Base-by-base conservation (phyloP, 2,888 invertebrate species). In the Piscicola geometra region DNA sequence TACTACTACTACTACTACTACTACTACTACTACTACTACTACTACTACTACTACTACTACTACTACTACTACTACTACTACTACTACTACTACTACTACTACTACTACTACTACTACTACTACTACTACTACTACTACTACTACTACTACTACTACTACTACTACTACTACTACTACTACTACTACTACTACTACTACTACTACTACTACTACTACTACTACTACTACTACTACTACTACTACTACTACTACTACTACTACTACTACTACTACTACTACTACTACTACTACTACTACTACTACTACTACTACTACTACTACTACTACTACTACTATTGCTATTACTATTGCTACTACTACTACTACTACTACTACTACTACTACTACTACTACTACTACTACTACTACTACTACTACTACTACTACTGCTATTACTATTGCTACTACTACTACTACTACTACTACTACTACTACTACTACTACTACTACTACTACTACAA, bases 11-110 rank as follows among this genome's bases (percentile, higher is more conserved):
- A 69, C 69, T 69, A 69, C 69, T 69, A 69, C 69, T 69, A 69
- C 69, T 69, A 69, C 69, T 69, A 69, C 69, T 69, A 69, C 69
- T 69, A 69, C 69, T 69, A 69, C 69, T 69, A 69, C 69, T 69
- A 69, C 69, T 69, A 69, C 69, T 69, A 69, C 69, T 69, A 69
- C 69, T 69, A 69, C 69, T 69, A 69, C 69, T 69, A 69, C 69
- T 69, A 69, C 69, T 69, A 69, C 69, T 69, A 69, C 69, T 69
- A 69, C 69, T 69, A 69, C 69, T 69, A 69, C 69, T 69, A 33
- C 69, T 69, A 69, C 69, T 69, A 69, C 69, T 69, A 69, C 69
- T 69, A 69, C 69, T 69, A 69, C 69, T 69, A 69, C 69, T 69
- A 69, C 69, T 69, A 69, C 69, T 69, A 69, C 69, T 69, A 69